These are phyloP conservation scores for Scrobipalpa atriplicella DNA, from an alignment of 2,888 invertebrate genomes.

Conservation along the genomic window DNA sequence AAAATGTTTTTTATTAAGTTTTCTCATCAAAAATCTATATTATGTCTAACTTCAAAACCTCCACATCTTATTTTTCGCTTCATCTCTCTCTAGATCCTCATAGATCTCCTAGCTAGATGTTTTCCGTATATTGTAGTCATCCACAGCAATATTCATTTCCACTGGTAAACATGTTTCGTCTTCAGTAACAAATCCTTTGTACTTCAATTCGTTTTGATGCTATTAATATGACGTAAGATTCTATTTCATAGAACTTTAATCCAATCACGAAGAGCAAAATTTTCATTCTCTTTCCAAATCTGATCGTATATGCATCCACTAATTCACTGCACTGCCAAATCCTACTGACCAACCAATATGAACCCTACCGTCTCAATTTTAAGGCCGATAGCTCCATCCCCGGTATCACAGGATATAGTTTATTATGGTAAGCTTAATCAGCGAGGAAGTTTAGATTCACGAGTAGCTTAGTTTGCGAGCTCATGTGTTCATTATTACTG, in stretches of 20 bases:
- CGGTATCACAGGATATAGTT: slow-evolving; percentile 45
- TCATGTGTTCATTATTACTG: slow-evolving; percentile 25
- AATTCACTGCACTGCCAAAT: slow-evolving; percentile 16
- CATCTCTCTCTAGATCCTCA: too few relatives aligned
- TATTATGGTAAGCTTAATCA: slow-evolving; percentile 59
- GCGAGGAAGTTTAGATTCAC: slow-evolving; percentile 46
- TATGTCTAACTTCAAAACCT: too few relatives aligned
- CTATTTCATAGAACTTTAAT: too few relatives aligned
- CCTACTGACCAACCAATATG: not conserved
- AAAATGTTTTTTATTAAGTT: too few relatives aligned
- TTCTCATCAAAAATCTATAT: too few relatives aligned
- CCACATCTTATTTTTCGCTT: too few relatives aligned
- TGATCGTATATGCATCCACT: not conserved
- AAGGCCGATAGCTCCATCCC: not conserved
- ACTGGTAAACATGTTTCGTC: not conserved
- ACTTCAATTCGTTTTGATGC: too few relatives aligned
- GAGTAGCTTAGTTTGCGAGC: slow-evolving; percentile 28
- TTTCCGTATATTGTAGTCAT: too few relatives aligned
- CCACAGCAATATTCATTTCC: too few relatives aligned
- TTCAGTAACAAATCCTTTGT: too few relatives aligned
- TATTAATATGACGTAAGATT: too few relatives aligned
- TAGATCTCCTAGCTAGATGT: not conserved
- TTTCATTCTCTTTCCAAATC: not conserved
- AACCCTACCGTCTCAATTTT: slow-evolving; percentile 2
- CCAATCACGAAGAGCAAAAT: too few relatives aligned